Evolutionary conservation across 2,113 vertebrate genomes (phyloP), one percentile per base, ranked within the genome.

Genomic region (Dunckerocampus dactyliophorus): DNA sequence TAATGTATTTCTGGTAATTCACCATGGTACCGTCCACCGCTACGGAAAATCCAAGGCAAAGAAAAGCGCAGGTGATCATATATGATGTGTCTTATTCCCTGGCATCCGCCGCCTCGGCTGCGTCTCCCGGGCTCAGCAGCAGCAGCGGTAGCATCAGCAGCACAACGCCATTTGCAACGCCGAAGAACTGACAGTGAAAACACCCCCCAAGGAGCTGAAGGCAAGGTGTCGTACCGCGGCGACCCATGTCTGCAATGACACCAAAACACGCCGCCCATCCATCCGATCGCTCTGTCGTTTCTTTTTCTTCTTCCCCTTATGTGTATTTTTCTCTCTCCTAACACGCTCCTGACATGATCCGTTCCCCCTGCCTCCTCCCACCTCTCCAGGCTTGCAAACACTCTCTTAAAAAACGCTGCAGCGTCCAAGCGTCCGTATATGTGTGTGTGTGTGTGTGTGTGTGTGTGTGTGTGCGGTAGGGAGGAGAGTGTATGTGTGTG

Each of bases 1-100:
- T 97, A 91, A 97, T 95, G 92, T 98, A 98, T 90, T 98, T 95
- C 94, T 97, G 95, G 88, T 98, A 97, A 92, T 96, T 97, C 94
- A 98, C 95, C 92, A 92, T 94, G 93, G 88, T 92, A 90, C 85
- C 87, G 85, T 88, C 92, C 92, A 90, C 92, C 92, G 90, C 92
- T 90, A 91, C 92, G 89, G 80, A 81, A 76, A 84, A 88, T 92
- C 92, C 91, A 92, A 93, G 88, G 92, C 92, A 92, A 92, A 92
- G 92, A 85, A 90, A 94, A 93, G 92, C 92, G 91, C 92, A 95
- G 94, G 93, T 93, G 90, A 93, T 90, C 92, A 93, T 91, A 89
- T 82, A 90, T 84, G 87, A 90, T 71, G 82, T 16, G 19, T 28
- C 11, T 37, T 92, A 92, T 88, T 92, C 86, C 90, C 92, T 90